Evolutionary conservation across 1,140 invertebrate genomes (phyloP).

Genomic region (Pseudomyrmex sp.): DNA sequence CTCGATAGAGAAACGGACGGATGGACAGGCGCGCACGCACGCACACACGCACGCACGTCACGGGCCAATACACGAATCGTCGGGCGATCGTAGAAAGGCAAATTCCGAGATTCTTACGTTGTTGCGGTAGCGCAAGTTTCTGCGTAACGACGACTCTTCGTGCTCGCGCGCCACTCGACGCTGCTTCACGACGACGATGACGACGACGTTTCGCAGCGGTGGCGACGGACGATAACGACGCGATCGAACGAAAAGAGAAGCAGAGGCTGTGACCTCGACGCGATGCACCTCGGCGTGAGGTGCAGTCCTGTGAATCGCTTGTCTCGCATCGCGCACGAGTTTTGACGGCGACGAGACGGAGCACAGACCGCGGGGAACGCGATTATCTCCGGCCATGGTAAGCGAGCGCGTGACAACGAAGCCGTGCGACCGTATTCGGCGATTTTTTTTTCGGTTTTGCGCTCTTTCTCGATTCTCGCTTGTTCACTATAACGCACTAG

Average conservation of each 20-base stretch:
- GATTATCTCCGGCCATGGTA: slow-evolving; percentile 40
- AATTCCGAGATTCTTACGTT: slow-evolving; percentile 8
- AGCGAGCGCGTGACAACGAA: slow-evolving; percentile 19
- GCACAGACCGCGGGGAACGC: background rate
- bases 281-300: background rate
- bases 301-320: slow-evolving; percentile 1
- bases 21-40: slow-evolving; percentile 3
- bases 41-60: slow-evolving; percentile 19
- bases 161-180: slow-evolving; percentile 44
- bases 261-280: slow-evolving; percentile 30
- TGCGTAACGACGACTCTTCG: slow-evolving; percentile 31
- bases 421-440: background rate
- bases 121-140: background rate
- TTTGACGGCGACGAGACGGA: background rate
- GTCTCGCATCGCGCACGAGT: slow-evolving; percentile 26
- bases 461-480: background rate
- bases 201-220: background rate
- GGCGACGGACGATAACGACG: slow-evolving; percentile 47
- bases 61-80: background rate
- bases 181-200: slow-evolving; percentile 3
- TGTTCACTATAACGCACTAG: slow-evolving; percentile 23
- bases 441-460: background rate
- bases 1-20: background rate
- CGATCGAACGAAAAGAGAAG: slow-evolving; percentile 25
- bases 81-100: background rate